A percentile compares a stretch with the other conserved stretches of the same genome.
These are phyloP conservation scores for Erpornis zantholeuca DNA, from an alignment of 2,113 vertebrate species.

Conservation along the genomic window DNA sequence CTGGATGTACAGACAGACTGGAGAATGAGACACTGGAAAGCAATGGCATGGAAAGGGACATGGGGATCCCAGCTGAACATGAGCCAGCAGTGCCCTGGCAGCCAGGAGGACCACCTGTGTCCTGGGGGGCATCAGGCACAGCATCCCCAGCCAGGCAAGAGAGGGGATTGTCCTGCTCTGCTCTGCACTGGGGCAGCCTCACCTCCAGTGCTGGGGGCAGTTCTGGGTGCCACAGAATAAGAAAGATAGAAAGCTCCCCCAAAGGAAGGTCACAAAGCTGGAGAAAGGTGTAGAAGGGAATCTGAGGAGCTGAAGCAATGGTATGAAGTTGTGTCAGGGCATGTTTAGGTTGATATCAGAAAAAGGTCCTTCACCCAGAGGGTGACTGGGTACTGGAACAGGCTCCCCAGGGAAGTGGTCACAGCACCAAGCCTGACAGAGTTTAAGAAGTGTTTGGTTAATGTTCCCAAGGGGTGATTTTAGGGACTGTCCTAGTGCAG, in stretches of 20 bases:
- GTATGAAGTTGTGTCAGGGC: neutral
- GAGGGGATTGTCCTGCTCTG: neutral
- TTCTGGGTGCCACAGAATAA: fast-evolving
- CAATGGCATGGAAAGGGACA: neutral
- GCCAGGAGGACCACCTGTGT: fast-evolving
- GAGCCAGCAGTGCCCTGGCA: neutral
- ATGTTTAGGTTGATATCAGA: neutral
- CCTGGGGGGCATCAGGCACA: neutral
- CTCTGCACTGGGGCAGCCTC: fast-evolving
- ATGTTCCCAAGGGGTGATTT: neutral
- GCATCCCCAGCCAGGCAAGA: fast-evolving
- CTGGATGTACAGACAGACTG: too few species aligned
- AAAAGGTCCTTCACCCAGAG: neutral
- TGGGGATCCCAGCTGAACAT: neutral
- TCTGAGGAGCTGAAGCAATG: neutral
- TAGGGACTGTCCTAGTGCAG: neutral
- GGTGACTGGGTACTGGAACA: neutral
- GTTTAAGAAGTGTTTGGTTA: neutral
- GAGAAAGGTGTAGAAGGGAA: neutral
- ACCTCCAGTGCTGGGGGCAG: fast-evolving
- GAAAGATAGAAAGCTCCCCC: neutral
- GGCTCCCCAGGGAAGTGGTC: neutral
- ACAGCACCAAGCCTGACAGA: neutral
- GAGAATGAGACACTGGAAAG: neutral
- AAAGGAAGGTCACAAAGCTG: neutral